These are phyloP conservation scores for Knipowitschia caucasica DNA, from an alignment of 2,797 vertebrate species.

Conservation along the genomic window DNA sequence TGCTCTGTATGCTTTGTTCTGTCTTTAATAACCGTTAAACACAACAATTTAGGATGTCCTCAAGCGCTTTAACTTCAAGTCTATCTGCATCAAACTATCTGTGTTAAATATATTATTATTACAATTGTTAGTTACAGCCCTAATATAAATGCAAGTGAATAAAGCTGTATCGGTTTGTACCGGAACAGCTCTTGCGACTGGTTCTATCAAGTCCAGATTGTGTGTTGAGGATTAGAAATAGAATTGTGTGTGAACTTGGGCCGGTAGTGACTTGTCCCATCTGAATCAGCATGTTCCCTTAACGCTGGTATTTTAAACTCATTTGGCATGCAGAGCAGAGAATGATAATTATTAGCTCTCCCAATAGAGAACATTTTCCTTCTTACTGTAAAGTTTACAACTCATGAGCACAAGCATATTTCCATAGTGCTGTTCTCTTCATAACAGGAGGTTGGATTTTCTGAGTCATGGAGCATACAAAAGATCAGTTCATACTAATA, in stretches of 20 bases:
- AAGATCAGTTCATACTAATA: conserved; percentile 42
- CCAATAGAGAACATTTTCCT: conserved; percentile 17
- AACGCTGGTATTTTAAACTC: conserved; percentile 21
- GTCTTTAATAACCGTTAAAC: no score
- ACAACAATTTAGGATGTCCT: no score
- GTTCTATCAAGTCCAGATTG: conserved; percentile 51
- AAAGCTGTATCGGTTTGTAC: neutral
- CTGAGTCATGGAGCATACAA: conserved; percentile 56
- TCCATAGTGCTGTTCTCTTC: neutral
- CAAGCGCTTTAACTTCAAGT: no score
- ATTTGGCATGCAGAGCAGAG: conserved; percentile 11
- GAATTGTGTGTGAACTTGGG: conserved; percentile 20
- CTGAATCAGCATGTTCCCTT: conserved; percentile 6
- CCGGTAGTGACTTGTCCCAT: conserved; percentile 20
- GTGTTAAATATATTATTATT: no score
- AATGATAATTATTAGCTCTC: conserved; percentile 28
- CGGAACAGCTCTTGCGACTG: conserved; percentile 5
- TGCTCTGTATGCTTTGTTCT: no score
- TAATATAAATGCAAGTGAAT: no score
- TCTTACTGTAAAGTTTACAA: neutral
- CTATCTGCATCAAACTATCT: no score
- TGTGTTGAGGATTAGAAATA: conserved; percentile 40
- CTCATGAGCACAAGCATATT: neutral
- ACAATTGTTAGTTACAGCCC: no score
- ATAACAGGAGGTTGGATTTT: conserved; percentile 1